Evolutionary conservation across 2,113 vertebrate genomes (phyloP).

Genomic region (Oncorhynchus kisutch): DNA sequence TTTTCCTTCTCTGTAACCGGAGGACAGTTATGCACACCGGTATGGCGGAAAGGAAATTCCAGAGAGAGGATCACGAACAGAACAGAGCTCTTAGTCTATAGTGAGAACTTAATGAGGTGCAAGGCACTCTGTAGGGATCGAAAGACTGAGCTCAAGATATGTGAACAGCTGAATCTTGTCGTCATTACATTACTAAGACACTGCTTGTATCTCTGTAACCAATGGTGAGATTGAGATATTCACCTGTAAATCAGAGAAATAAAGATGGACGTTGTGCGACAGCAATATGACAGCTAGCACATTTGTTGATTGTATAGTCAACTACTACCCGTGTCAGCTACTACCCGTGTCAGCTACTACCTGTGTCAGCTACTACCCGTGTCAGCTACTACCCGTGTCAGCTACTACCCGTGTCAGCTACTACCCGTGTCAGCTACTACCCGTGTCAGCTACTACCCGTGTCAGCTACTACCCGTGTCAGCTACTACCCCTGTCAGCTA

Average conservation of each 20-base stretch:
- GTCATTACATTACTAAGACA: neutral
- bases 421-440: no score
- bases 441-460: neutral
- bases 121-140: conserved; percentile 4
- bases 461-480: no score
- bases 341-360: no score
- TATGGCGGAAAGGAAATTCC: conserved; percentile 19
- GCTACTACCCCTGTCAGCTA: neutral
- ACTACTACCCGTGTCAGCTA: neutral
- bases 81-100: no score
- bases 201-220: neutral
- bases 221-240: neutral
- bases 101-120: conserved; percentile 18
- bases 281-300: neutral
- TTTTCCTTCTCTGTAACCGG: conserved; percentile 19
- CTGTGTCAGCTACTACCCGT: no score
- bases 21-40: conserved; percentile 14
- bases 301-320: neutral
- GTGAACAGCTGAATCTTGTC: conserved; percentile 14
- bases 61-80: neutral
- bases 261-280: neutral
- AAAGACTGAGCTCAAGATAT: neutral
- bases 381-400: neutral
- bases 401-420: neutral
- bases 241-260: neutral